A percentile compares a stretch with the other conserved stretches of the same genome.
phyloP scores from a whole-genome alignment of 2,797 vertebrate genomes.

The Myotis vivesi region DNA sequence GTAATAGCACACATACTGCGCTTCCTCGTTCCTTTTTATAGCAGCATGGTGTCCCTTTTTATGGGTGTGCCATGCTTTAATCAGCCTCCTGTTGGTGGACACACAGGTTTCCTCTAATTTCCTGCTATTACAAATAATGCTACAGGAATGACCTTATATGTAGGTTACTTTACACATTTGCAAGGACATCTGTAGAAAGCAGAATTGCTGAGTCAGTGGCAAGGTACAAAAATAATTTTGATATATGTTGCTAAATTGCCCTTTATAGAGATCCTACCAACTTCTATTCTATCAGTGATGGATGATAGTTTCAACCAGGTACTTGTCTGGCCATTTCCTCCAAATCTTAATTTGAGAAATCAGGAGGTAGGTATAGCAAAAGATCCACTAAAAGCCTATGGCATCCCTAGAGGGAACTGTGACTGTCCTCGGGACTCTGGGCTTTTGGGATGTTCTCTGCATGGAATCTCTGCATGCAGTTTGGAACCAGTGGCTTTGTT shows the following conservation, averaged over 20 bases:
- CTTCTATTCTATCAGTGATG: not conserved
- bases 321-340: not conserved
- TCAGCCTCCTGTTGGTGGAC: not conserved
- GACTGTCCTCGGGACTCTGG: not conserved
- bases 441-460: not conserved
- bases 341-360: constrained; percentile 47
- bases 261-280: not conserved
- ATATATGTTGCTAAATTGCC: not conserved
- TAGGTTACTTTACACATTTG: not conserved
- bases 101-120: not conserved
- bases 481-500: not conserved
- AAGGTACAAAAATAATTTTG: not conserved
- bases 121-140: not conserved
- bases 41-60: not conserved
- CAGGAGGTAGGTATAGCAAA: not conserved
- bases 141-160: not conserved
- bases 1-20: not conserved
- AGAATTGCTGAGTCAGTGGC: not conserved
- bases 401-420: not conserved
- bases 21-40: not conserved
- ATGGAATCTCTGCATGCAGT: not conserved
- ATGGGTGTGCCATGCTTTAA: not conserved
- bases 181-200: not conserved
- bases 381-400: not conserved
- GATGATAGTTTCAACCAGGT: not conserved